Evolutionary conservation across 2,797 vertebrate species (phyloP), one percentile per base, ranked within the genome.

Genomic region (Macrochelys suwanniensis): DNA sequence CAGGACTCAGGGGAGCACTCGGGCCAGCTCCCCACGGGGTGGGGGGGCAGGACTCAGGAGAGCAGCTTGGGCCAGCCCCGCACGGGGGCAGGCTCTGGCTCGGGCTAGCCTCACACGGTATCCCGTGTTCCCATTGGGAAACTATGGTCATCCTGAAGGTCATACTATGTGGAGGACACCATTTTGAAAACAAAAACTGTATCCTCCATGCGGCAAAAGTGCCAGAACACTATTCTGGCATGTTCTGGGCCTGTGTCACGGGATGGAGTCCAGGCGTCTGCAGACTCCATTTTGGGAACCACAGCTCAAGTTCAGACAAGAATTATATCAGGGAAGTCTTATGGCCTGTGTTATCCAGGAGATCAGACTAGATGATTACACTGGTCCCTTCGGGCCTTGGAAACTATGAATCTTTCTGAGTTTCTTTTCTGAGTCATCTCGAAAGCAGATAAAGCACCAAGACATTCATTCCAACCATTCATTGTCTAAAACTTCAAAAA

Each of bases 381-480:
- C 17, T 5, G 17, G 65, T 68, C n/a, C n/a, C n/a, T 68, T 68
- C n/a, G 8, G n/a, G n/a, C 65, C 17, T 68, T 68, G 33, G 33
- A 68, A 68, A 37, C n/a, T 68, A 37, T 68, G n/a, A 37, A 42
- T 4, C 0, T 88, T 90, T 91, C 77, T 77, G 50, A 77, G 91
- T 83, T 61, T 87, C 42, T 47, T 90, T 96, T 59, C 88, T 85
- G 84, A 95, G 88, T 21, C 61, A 57, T 7, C 68, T 57, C 89
- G 78, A 61, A 84, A 89, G 78, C 0, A 0, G 19, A 28, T 77
- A 85, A 89, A 93, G 2, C 92, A 65, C 89, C 10, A 77, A 37
- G 68, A 68, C 80, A 21, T 54, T 97, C 90, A 90, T 95, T 93
- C 93, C 93, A 87, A 79, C 45, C 89, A 92, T 96, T 95, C 94